phyloP scores from a whole-genome alignment of 2,888 invertebrate species.

The Ophion costatus region DNA sequence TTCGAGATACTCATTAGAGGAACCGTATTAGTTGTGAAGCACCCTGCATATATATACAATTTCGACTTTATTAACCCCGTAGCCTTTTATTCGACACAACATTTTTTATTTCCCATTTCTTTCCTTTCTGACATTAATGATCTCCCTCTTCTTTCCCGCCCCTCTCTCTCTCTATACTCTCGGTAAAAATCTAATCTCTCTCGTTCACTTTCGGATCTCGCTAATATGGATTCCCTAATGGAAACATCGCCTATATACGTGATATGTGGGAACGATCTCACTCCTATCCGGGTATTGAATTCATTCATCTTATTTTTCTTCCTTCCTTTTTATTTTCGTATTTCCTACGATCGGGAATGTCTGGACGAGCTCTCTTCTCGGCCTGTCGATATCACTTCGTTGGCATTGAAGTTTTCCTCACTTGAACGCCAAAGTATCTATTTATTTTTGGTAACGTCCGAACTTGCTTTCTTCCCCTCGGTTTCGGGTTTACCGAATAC shows the following conservation, averaged over 20 bases:
- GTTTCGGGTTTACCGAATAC: no score
- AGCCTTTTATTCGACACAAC: no score
- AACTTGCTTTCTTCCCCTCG: no score
- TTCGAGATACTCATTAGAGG: no score
- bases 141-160: slow-evolving; percentile 1
- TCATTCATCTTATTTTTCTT: slow-evolving; percentile 6
- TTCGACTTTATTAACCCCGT: no score
- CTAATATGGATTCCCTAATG: slow-evolving; percentile 54
- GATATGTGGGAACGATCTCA: slow-evolving; percentile 79
- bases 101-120: no score
- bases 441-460: no score
- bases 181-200: slow-evolving; percentile 14
- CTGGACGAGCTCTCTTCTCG: slow-evolving; percentile 46
- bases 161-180: slow-evolving; percentile 9
- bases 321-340: background rate
- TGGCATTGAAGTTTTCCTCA: background rate
- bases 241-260: slow-evolving; percentile 67
- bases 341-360: slow-evolving; percentile 44
- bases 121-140: no score
- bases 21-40: no score
- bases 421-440: background rate
- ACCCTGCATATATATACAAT: no score
- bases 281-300: slow-evolving; percentile 66
- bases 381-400: slow-evolving; percentile 44
- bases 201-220: slow-evolving; percentile 18